phyloP scores from a whole-genome alignment of 2,888 invertebrate species.

The Margaritifera margaritifera region DNA sequence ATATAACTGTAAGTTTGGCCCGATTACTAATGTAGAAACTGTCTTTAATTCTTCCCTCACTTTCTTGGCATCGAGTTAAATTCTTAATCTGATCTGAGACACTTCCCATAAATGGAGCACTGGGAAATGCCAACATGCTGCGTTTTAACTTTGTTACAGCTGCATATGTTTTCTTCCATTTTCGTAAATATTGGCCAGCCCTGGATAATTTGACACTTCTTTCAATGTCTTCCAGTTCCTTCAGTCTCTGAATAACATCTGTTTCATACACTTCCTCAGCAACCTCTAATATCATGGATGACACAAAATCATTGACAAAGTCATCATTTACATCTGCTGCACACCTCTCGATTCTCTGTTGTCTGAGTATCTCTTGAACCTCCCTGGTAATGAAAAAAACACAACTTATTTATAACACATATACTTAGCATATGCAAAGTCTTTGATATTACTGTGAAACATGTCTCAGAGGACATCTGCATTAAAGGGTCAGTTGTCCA shows the following conservation, averaged over 20 bases:
- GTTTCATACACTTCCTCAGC: constrained; percentile 54
- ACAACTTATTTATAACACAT: background rate
- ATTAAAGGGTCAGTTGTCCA: too few species aligned
- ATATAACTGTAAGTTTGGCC: constrained; percentile 49
- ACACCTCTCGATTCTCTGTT: constrained; percentile 45
- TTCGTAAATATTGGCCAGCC: constrained; percentile 38
- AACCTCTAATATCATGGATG: constrained; percentile 30
- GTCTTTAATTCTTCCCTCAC: constrained; percentile 25
- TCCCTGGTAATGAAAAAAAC: constrained; percentile 38
- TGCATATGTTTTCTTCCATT: constrained; percentile 54
- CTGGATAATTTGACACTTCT: constrained; percentile 46
- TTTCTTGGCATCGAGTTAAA: constrained; percentile 39
- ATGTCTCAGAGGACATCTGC: too few species aligned
- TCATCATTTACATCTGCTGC: constrained; percentile 25
- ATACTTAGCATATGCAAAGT: background rate
- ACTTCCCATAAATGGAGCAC: constrained; percentile 50
- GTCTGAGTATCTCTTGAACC: constrained; percentile 46
- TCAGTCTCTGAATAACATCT: constrained; percentile 61
- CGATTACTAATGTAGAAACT: constrained; percentile 43
- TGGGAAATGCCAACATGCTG: constrained; percentile 66
- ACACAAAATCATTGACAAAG: constrained; percentile 30
- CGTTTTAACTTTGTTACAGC: constrained; percentile 55
- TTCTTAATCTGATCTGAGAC: constrained; percentile 26
- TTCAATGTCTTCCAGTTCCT: constrained; percentile 54
- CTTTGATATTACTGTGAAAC: too few species aligned